Percentiles rank a stretch among this genome's conserved stretches.
phyloP scores from a whole-genome alignment of 2,113 vertebrate genomes.

The Euleptes europaea region DNA sequence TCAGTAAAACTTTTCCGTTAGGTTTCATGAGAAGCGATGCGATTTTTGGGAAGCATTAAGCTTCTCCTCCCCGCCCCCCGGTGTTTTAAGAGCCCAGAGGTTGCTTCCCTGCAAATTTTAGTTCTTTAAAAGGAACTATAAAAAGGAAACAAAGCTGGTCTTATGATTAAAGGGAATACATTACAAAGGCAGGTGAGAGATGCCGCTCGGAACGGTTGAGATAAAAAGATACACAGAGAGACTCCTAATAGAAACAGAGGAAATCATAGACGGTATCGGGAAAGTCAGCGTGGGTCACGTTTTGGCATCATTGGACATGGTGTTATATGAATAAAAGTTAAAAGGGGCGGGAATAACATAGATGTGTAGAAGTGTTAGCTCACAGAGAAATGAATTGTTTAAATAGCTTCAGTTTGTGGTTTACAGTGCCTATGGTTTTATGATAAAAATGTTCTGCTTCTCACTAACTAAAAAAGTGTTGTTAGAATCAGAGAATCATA shows the following conservation, averaged over 20 bases:
- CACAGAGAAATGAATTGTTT: neutral
- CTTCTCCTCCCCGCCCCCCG: neutral
- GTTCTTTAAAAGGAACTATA: constrained; percentile 19
- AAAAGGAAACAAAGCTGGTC: constrained; percentile 11
- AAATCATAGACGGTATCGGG: neutral
- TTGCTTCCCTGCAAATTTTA: neutral
- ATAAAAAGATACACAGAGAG: constrained; percentile 5
- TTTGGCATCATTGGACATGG: neutral
- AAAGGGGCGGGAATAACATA: neutral
- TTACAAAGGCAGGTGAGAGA: constrained; percentile 7
- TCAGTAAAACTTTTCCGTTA: constrained; percentile 13
- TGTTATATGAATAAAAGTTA: neutral
- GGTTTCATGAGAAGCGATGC: neutral
- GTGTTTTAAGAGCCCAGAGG: neutral
- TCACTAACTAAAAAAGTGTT: too few relatives aligned
- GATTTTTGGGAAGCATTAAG: constrained; percentile 9
- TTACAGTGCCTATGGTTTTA: neutral
- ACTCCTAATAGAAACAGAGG: constrained; percentile 2
- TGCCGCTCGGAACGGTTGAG: neutral
- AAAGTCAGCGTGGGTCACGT: constrained; percentile 3
- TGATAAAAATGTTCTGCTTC: neutral
- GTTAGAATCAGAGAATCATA: too few relatives aligned
- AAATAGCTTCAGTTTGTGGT: neutral
- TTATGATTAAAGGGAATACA: constrained; percentile 19
- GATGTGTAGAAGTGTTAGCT: neutral